Conservation (phyloP, 1,140 invertebrate species). For the Notospermus geniculatus region DNA sequence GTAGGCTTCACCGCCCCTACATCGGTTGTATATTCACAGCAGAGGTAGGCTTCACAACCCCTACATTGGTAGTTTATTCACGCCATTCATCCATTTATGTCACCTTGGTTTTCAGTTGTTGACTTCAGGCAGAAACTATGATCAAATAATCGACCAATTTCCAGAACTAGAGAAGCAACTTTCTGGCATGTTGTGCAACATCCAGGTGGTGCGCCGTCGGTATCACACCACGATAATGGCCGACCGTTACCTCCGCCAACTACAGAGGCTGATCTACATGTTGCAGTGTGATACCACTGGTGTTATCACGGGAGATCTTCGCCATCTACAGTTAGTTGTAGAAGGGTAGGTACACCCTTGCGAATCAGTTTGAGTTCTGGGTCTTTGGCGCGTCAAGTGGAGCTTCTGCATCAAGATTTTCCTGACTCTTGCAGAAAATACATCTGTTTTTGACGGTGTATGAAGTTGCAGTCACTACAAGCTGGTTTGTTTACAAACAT, state of each 20-base stretch:
- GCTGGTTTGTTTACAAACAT: no score
- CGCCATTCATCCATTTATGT: no score
- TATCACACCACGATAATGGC: slow-evolving; percentile 82
- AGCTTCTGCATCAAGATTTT: no score
- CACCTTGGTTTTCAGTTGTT: slow-evolving; percentile 11
- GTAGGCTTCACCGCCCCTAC: no score
- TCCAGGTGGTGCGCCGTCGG: slow-evolving; percentile 57
- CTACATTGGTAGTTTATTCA: no score
- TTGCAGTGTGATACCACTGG: slow-evolving; percentile 72
- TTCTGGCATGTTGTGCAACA: slow-evolving; percentile 13
- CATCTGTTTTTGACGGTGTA: no score
- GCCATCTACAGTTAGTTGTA: slow-evolving; percentile 73
- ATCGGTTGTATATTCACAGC: no score
- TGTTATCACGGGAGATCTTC: slow-evolving; percentile 66
- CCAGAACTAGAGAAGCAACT: slow-evolving; percentile 14
- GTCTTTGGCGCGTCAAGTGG: no score
- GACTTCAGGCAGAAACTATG: not conserved
- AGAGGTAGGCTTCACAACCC: no score
- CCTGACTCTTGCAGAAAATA: no score
- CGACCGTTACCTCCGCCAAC: slow-evolving; percentile 75
- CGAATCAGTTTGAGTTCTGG: no score
- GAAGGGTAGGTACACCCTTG: slow-evolving; percentile 81
- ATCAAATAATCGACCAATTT: slow-evolving; percentile 1
- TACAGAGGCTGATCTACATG: slow-evolving; percentile 77
- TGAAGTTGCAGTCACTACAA: no score